Evolutionary conservation across 1,140 invertebrate species (phyloP).

Genomic region (Papilio dardanus): DNA sequence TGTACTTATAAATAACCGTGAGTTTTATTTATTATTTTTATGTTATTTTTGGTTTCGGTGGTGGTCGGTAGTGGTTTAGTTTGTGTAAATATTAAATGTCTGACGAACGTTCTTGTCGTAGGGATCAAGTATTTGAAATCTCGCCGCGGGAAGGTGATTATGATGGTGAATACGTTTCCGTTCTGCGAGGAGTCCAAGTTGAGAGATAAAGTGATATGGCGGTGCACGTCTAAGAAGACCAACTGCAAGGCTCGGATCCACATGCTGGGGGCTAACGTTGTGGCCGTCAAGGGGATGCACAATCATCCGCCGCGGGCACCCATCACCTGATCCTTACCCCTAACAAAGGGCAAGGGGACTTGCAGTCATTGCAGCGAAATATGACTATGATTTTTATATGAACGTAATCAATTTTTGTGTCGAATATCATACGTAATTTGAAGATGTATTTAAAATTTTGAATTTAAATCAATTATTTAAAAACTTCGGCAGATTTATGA

Average conservation of each 20-base stretch:
- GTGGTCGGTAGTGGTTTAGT: slow-evolving; percentile 39
- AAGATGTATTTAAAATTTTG: background rate
- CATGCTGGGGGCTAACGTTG: slow-evolving; percentile 76
- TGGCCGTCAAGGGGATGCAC: slow-evolving; percentile 79
- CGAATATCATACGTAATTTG: background rate
- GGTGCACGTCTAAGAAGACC: slow-evolving; percentile 81
- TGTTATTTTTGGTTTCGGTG: slow-evolving; percentile 41
- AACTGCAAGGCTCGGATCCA: slow-evolving; percentile 81
- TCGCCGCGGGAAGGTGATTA: slow-evolving; percentile 80
- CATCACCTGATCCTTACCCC: slow-evolving; percentile 44
- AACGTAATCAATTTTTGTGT: background rate
- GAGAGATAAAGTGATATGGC: slow-evolving; percentile 80
- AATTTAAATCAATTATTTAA: background rate
- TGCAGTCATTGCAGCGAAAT: background rate
- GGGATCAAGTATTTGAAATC: slow-evolving; percentile 81
- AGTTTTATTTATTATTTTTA: slow-evolving; percentile 63
- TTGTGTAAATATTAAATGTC: slow-evolving; percentile 47
- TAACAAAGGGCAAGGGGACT: background rate
- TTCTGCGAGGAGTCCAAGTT: slow-evolving; percentile 81
- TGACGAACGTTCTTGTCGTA: slow-evolving; percentile 66
- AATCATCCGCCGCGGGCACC: slow-evolving; percentile 73
- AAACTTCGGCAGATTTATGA: background rate
- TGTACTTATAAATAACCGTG: slow-evolving; percentile 80
- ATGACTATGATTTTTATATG: background rate
- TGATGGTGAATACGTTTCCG: slow-evolving; percentile 82